A percentile compares a stretch with the other conserved stretches of the same genome.
Conservation (phyloP, 2,797 vertebrate genomes). For the Dryobates pubescens region DNA sequence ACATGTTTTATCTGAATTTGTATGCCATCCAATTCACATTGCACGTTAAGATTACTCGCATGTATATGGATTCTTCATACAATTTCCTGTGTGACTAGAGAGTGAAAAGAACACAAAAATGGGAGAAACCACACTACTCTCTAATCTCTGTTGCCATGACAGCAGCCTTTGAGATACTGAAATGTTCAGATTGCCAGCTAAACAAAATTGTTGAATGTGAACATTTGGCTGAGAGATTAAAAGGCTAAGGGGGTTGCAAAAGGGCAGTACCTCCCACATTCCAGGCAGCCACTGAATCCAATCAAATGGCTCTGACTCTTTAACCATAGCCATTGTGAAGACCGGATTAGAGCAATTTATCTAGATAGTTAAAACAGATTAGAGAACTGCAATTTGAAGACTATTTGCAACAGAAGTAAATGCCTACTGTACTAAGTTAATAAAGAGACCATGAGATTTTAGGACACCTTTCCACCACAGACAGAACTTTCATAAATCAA, state of each 20-base stretch:
- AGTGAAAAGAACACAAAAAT: conserved; percentile 78
- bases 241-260: conserved; percentile 86
- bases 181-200: conserved; percentile 87
- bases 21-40: conserved; percentile 36
- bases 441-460: conserved; percentile 70
- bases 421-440: conserved; percentile 81
- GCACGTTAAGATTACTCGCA: conserved; percentile 34
- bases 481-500: conserved; percentile 52
- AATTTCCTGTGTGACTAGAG: conserved; percentile 75
- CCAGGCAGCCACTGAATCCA: conserved; percentile 85
- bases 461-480: conserved; percentile 37
- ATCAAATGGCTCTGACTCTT: conserved; percentile 86
- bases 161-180: conserved; percentile 86
- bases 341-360: conserved; percentile 87
- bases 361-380: conserved; percentile 87
- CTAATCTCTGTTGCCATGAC: conserved; percentile 87
- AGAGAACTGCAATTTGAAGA: conserved; percentile 84
- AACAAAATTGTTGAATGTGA: conserved; percentile 90
- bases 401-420: conserved; percentile 82
- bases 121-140: conserved; percentile 77
- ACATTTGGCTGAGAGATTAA: conserved; percentile 89
- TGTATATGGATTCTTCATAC: conserved; percentile 66
- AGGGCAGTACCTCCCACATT: conserved; percentile 87
- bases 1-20: conserved; percentile 55
- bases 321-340: conserved; percentile 84